A percentile compares a stretch with the other conserved stretches of the same genome.
These are phyloP conservation scores for Torymus tubicola DNA, from an alignment of 2,888 invertebrate species.

Conservation along the genomic window DNA sequence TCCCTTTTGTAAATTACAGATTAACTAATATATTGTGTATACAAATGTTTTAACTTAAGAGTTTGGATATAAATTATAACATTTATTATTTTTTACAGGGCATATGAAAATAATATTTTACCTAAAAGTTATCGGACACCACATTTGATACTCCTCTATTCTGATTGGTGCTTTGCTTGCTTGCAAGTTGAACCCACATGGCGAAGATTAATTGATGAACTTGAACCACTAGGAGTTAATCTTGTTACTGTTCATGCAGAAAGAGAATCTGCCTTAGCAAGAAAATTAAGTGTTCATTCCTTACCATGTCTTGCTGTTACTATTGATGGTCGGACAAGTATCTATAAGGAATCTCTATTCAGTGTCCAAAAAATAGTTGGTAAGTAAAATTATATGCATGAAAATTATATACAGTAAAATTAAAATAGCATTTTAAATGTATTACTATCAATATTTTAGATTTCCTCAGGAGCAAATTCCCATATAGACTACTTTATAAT, in stretches of 20 bases:
- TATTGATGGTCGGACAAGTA: constrained; percentile 88
- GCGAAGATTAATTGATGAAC: constrained; percentile 89
- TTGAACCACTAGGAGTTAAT: constrained; percentile 90
- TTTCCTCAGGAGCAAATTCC: constrained; percentile 92
- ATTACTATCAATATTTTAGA: constrained; percentile 77
- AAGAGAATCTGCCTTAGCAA: constrained; percentile 86
- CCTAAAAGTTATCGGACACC: constrained; percentile 91
- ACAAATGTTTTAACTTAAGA: not conserved
- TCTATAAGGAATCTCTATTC: constrained; percentile 89
- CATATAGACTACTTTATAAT: constrained; percentile 85
- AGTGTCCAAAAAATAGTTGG: constrained; percentile 89
- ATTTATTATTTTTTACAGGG: constrained; percentile 79
- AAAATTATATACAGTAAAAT: no score
- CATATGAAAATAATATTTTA: constrained; percentile 90
- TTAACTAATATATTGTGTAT: no score
- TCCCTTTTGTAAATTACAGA: no score
- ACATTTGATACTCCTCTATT: constrained; percentile 92
- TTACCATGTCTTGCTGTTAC: constrained; percentile 90
- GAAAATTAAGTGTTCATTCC: constrained; percentile 87
- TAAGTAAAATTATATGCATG: constrained; percentile 72
- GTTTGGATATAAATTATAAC: constrained; percentile 5
- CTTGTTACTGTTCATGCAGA: constrained; percentile 91
- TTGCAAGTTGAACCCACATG: constrained; percentile 91
- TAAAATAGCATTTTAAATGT: no score
- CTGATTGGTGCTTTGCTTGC: constrained; percentile 96